These are phyloP conservation scores for Taxidea taxus DNA, from an alignment of 2,113 vertebrate genomes.

Conservation along the genomic window DNA sequence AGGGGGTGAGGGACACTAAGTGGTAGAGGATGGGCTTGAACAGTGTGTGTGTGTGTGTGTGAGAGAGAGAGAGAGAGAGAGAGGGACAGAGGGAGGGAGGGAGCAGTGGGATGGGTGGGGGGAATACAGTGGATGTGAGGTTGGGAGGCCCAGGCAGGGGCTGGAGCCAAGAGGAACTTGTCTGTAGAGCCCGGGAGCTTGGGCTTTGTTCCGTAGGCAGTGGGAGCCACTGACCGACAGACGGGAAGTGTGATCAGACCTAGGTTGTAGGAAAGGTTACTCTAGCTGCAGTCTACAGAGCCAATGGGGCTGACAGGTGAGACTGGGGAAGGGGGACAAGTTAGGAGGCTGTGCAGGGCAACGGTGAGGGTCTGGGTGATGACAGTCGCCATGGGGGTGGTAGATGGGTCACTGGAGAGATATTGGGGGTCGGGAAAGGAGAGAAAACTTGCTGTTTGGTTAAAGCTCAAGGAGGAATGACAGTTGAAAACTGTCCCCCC, in stretches of 20 bases:
- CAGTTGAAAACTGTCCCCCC: not conserved
- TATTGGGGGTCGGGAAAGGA: not conserved
- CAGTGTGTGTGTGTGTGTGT: not conserved
- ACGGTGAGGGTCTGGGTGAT: not conserved
- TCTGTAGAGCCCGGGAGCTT: not conserved
- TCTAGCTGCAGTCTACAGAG: not conserved
- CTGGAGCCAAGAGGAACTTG: not conserved
- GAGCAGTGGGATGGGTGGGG: not conserved
- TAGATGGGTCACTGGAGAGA: not conserved
- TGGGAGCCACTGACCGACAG: not conserved
- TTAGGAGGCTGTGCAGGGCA: not conserved
- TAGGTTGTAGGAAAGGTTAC: not conserved
- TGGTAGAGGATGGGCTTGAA: not conserved
- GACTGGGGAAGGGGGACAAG: not conserved
- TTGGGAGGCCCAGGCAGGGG: not conserved
- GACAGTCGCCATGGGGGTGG: no score
- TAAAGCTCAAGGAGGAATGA: not conserved
- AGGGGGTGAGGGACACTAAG: fast-evolving
- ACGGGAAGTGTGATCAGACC: not conserved
- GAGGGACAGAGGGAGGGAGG: not conserved
- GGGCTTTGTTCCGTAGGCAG: not conserved
- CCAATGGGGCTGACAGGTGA: not conserved
- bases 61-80: not conserved
- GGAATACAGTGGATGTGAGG: no score
- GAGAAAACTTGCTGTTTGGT: not conserved